These are phyloP conservation scores for Paracanthobrama guichenoti DNA, from an alignment of 2,113 vertebrate genomes.

Conservation along the genomic window DNA sequence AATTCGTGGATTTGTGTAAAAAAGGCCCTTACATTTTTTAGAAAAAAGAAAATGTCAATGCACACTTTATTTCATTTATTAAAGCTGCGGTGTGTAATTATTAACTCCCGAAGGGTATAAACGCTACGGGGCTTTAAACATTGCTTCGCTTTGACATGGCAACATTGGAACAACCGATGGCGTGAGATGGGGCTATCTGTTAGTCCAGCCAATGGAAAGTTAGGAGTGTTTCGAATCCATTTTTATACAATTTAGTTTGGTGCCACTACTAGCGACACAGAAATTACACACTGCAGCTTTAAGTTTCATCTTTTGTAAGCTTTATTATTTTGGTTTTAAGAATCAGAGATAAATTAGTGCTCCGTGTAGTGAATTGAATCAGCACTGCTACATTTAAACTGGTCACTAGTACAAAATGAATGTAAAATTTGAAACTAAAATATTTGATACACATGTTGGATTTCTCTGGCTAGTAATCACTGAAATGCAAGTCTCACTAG, in stretches of 20 bases:
- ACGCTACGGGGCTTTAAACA: background rate
- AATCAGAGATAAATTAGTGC: constrained; percentile 49
- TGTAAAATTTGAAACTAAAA: constrained; percentile 69
- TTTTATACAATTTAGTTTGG: background rate
- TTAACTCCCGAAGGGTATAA: background rate
- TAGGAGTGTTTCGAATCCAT: background rate
- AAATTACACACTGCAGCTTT: background rate
- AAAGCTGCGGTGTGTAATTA: constrained; percentile 12
- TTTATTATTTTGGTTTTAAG: constrained; percentile 63
- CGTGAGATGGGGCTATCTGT: background rate
- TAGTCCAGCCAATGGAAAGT: background rate
- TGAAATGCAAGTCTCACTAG: constrained; percentile 61
- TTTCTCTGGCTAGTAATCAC: background rate
- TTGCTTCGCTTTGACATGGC: background rate
- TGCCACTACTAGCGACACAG: background rate
- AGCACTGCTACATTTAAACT: constrained; percentile 58
- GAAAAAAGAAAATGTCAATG: background rate
- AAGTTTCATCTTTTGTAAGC: constrained; percentile 51
- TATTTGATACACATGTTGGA: constrained; percentile 54
- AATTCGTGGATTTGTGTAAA: background rate
- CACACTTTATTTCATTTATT: constrained; percentile 7
- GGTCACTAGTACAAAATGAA: constrained; percentile 74
- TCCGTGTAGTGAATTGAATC: constrained; percentile 64
- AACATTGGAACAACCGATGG: background rate
- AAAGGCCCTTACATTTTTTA: background rate